Base-by-base conservation (phyloP, 2,797 vertebrate genomes). In the Alectoris magna region DNA sequence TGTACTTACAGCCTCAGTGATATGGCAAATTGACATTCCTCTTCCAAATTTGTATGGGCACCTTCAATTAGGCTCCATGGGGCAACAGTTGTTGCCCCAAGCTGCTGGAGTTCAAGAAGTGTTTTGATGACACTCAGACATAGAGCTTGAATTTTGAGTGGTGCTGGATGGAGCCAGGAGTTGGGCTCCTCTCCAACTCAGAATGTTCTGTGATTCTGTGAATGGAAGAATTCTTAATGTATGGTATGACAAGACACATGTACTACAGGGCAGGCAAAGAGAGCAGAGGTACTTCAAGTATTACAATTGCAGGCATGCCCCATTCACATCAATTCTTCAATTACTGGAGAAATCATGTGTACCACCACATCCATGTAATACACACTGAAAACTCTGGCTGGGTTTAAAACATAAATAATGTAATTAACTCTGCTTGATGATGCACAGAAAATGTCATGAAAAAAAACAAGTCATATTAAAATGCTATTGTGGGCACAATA, bases 401-500 rank as follows among this genome's bases (percentile, higher is more conserved):
- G n/a, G 48, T 84, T 93, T 82, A 78, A 90, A 69, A 14, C 44
- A 56, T 67, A 81, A 93, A 84, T 60, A 93, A 90, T 21, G 39
- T 31, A 24, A 85, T 51, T 21, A 78, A 66, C 36, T 82, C 44
- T 27, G 73, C 73, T 88, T 73, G 81, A 81, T 66, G 51, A 87
- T 44, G 66, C 41, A 82, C 64, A 75, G 91, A 76, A 16, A 84
- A 84, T 73, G 14, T 43, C 11, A 80, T 56, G 17, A 63, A 53
- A 84, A 92, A 80, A 38, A 24, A 12, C 3, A 2, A 93, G 49
- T 73, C 5, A 13, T 74, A 53, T 77, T 88, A 77, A 91, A 94
- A 60, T 73, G 8, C 27, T 88, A 82, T 44, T 0, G 5, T 79
- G 31, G 44, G 19, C 51, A 11, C 49, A 85, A 80, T n/a, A 66